Evolutionary conservation across 2,797 vertebrate genomes (phyloP).

Genomic region (Premnoplex brunnescens): DNA sequence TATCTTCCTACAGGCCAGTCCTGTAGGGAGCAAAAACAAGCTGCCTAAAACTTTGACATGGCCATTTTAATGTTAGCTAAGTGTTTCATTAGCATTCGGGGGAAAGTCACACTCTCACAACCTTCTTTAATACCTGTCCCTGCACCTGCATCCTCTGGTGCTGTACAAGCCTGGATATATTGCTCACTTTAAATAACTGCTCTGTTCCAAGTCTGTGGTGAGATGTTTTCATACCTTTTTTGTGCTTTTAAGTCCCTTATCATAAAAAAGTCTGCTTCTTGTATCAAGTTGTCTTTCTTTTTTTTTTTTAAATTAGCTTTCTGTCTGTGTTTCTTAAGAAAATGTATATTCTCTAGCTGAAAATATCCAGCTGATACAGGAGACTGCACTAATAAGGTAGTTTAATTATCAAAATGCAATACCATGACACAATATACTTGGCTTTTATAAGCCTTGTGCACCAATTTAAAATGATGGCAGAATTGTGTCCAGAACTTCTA

Average conservation of each 20-base stretch:
- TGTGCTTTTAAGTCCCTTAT: background rate
- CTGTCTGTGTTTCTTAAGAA: background rate
- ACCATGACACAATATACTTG: background rate
- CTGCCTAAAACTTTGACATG: background rate
- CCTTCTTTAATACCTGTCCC: background rate
- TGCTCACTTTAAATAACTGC: background rate
- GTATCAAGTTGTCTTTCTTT: background rate
- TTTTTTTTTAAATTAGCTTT: background rate
- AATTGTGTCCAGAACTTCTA: background rate
- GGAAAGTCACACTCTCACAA: background rate
- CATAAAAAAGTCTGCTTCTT: background rate
- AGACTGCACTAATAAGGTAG: background rate
- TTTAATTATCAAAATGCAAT: background rate
- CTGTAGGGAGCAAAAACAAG: background rate
- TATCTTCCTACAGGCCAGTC: background rate
- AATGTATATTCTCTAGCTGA: background rate
- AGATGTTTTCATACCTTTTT: background rate
- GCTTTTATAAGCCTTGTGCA: background rate
- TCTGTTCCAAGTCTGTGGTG: background rate
- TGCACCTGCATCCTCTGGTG: background rate
- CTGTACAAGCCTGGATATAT: background rate
- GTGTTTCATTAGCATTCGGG: background rate
- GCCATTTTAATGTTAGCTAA: background rate
- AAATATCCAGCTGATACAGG: background rate
- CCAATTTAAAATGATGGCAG: background rate